phyloP scores from a whole-genome alignment of 2,888 invertebrate species.

The Hirtodrosophila cameraria region DNA sequence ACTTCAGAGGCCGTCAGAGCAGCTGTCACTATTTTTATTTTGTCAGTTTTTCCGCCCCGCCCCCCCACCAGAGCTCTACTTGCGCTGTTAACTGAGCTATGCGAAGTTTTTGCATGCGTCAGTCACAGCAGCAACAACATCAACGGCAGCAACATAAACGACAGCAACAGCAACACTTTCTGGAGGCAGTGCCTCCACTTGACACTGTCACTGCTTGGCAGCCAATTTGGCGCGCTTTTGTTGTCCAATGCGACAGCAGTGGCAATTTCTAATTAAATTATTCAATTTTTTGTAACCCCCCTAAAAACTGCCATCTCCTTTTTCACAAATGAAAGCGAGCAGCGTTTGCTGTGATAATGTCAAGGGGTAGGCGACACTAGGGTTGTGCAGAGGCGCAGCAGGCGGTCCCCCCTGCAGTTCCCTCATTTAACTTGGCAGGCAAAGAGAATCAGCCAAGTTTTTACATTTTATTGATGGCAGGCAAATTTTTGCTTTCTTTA shows the following conservation, averaged over 20 bases:
- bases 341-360: conserved; percentile 31
- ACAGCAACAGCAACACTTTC: conserved; percentile 55
- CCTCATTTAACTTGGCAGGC: conserved; percentile 25
- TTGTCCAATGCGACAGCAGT: conserved; percentile 72
- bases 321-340: too few species aligned
- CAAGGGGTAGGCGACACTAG: conserved; percentile 5
- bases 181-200: conserved; percentile 5
- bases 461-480: conserved; percentile 59
- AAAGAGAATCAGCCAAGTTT: conserved; percentile 45
- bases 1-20: conserved; percentile 33
- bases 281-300: conserved; percentile 61
- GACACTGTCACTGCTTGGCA: conserved; percentile 42
- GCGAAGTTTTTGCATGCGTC: conserved; percentile 72
- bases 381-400: conserved; percentile 18
- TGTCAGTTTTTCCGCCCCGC: conserved; percentile 18
- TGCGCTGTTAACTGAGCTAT: conserved; percentile 27
- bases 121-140: conserved; percentile 49
- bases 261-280: conserved; percentile 80
- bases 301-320: too few species aligned
- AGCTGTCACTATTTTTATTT: conserved; percentile 56
- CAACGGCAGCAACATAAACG: conserved; percentile 10
- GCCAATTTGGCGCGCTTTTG: conserved; percentile 75
- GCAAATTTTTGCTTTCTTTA: conserved; percentile 18
- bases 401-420: conserved; percentile 33
- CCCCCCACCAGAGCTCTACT: conserved; percentile 16